phyloP scores from a whole-genome alignment of 1,140 invertebrate genomes.

The Stenopsyche tienmushanensis region DNA sequence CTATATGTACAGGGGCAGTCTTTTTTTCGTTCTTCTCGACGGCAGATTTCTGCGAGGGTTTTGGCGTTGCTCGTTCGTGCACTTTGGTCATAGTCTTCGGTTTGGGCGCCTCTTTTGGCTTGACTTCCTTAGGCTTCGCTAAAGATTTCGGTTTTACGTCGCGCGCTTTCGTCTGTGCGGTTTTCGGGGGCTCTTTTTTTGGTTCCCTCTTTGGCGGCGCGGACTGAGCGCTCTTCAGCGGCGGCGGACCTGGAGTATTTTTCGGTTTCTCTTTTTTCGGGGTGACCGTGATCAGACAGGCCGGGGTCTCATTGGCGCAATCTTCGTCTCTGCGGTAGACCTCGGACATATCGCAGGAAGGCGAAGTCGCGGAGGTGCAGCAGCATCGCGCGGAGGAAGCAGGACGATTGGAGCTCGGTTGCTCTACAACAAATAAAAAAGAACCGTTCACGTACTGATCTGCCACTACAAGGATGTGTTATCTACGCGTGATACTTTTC shows the following conservation, averaged over 20 bases:
- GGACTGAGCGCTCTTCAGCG: constrained; percentile 15
- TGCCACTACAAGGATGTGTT: constrained; percentile 14
- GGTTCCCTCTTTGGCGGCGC: constrained; percentile 23
- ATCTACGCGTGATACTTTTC: constrained; percentile 14
- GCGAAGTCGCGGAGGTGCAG: constrained; percentile 48
- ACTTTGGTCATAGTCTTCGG: too few species aligned
- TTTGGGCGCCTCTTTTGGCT: constrained; percentile 29
- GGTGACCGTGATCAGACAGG: constrained; percentile 54
- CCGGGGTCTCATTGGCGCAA: constrained; percentile 51
- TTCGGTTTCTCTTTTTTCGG: constrained; percentile 47
- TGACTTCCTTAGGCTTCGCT: constrained; percentile 28
- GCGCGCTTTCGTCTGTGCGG: neutral
- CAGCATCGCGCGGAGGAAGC: constrained; percentile 48
- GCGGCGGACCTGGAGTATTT: constrained; percentile 31
- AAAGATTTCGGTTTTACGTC: neutral
- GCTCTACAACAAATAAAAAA: constrained; percentile 45
- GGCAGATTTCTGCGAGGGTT: constrained; percentile 13
- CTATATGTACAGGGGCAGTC: constrained; percentile 14
- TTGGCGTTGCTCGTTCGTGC: constrained; percentile 3
- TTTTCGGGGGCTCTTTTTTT: constrained; percentile 29
- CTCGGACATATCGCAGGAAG: constrained; percentile 51
- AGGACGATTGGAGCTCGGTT: constrained; percentile 46
- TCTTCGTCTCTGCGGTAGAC: constrained; percentile 53
- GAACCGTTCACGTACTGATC: constrained; percentile 33
- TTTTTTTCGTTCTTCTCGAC: constrained; percentile 35